phyloP scores from a whole-genome alignment of 2,888 invertebrate genomes.

The Agriopis marginaria region DNA sequence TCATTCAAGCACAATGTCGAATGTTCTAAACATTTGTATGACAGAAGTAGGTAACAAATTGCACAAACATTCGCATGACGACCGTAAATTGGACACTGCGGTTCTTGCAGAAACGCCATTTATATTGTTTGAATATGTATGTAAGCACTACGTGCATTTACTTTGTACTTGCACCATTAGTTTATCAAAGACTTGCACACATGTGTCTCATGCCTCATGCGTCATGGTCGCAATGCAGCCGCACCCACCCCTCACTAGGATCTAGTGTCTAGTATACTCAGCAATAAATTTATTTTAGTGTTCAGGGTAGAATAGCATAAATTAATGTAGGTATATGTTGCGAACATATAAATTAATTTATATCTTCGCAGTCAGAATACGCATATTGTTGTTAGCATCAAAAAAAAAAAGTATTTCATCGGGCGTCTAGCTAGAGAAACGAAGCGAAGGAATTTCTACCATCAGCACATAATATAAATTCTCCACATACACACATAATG shows the following conservation, averaged over 20 bases:
- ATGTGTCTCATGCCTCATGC: slow-evolving; percentile 21
- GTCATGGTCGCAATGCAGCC: slow-evolving; percentile 28
- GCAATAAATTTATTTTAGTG: no score
- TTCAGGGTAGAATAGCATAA: no score
- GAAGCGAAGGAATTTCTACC: no score
- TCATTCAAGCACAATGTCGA: background rate
- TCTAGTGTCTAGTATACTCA: slow-evolving; percentile 4
- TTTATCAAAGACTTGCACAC: slow-evolving; percentile 17
- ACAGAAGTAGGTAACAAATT: slow-evolving; percentile 3
- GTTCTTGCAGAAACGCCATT: slow-evolving; percentile 18
- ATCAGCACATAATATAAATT: no score
- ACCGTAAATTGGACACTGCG: slow-evolving; percentile 22
- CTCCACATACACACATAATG: no score
- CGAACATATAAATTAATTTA: no score
- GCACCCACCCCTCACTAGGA: slow-evolving; percentile 31
- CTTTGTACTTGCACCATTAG: slow-evolving; percentile 16
- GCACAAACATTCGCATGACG: slow-evolving; percentile 11
- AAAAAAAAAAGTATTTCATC: no score
- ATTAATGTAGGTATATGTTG: no score
- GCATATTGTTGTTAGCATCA: no score
- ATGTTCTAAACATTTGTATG: background rate
- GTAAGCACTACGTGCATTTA: slow-evolving; percentile 4
- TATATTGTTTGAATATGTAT: slow-evolving; percentile 23
- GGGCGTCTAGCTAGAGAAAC: no score
- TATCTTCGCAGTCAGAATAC: no score